Base-by-base conservation (phyloP, 2,888 invertebrate genomes). In the Cheilosia pagana region DNA sequence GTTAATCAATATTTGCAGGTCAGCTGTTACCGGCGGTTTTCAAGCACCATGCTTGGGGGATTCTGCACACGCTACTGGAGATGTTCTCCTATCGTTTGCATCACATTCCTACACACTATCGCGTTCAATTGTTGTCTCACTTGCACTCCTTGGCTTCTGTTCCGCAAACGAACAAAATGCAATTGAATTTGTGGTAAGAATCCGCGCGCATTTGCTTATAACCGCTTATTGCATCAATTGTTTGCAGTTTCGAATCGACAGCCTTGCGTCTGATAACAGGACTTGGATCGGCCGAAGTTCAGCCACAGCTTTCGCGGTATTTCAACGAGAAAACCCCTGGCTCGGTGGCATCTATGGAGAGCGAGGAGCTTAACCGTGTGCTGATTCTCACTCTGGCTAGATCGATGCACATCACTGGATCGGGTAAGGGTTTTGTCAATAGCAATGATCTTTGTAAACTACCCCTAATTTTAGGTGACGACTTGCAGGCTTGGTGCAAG, bases 81-180 rank as follows among this genome's bases (percentile, higher is more conserved):
- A 98, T 99, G 98, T 98, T 98, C 91, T 98, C 97, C 81, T 98
- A 98, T 91, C 94, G 99, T 55, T 95, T 99, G 92, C 98, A 98
- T 91, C 98, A 99, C 91, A 98, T 98, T 87, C 98, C 98, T 89
- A 98, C 98, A 0, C 98, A 98, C 92, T 99, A 98, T 92, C 93
- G 98, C 67, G 97, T 98, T 10, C 98, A 98, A 88, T 93, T 99
- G 57, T 93, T 99, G 7, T 97, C 97, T 3, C 96, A 98, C 91
- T 94, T 98, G 79, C 98, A 98, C 91, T 97, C 97, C 28, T 93
- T 98, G 68, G 96, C 98, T 2, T 96, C 97, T 0, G 97, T 97
- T 31, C 97, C 98, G 3, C 98, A 98, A 92, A 97, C 98, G 1
- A 98, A 98, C 92, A 98, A 98, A 91, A 98, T 97, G 67, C 99